Base-by-base conservation (phyloP, 1,140 invertebrate genomes). In the Elymnias hypermnestra region DNA sequence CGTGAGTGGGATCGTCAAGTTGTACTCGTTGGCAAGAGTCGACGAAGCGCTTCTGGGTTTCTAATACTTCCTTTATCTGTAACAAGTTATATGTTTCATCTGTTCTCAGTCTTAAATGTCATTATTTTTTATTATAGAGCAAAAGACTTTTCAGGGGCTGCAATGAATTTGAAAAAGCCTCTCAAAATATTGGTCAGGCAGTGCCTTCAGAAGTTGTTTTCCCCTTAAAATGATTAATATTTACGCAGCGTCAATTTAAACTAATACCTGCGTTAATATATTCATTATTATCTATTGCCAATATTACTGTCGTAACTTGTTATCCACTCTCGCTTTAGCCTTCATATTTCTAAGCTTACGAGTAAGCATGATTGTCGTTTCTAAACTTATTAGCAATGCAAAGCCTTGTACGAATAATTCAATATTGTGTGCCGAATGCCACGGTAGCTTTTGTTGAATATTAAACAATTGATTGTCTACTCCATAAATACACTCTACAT, bases 21-120 rank as follows among this genome's bases (percentile, higher is more conserved):
- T 91, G 89, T 14, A 90, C 86, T 23, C 86, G 67, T 59, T 90
- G 87, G 60, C 89, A 91, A 8, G 87, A 88, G 56, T 89, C 87
- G 15, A 90, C 65, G 58, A 91, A 90, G 33, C 86, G 73, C 41
- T 89, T 88, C 66, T 91, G 90, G 10, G 83, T 77, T 5, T 87
- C 69, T 12, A 89, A 60, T 8, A 91, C 71, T 53, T 86, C 88
- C 59, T 90, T 74, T 62, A 84, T 77, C 81, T 84, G 63, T 50
- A 59, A 69, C 9, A 29, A 12, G n/a, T n/a, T 10, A 12, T 28
- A 42, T 8, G 26, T 36, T 19, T 36, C 2, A 33, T 2, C 14
- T 22, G 5, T 22, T 7, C n/a, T n/a, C n/a, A n/a, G n/a, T n/a
- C n/a, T n/a, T n/a, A n/a, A n/a, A n/a, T n/a, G n/a, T n/a, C n/a